Percentiles rank a stretch among this genome's conserved stretches.
Conservation (phyloP, 2,113 vertebrate species). For the Oreochromis tanganicae region DNA sequence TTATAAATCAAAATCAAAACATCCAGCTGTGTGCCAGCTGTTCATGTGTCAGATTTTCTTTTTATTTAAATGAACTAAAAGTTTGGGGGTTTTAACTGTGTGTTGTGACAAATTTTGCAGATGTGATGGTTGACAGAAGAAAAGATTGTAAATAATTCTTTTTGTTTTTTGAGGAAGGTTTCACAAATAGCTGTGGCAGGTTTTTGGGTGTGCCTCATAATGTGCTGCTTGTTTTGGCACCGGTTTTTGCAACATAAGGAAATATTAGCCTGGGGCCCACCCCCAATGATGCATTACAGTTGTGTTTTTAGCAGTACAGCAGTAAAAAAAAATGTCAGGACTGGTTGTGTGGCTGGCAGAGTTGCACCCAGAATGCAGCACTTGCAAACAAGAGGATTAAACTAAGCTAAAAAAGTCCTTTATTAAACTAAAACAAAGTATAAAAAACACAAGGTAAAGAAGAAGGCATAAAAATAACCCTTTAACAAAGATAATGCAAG, state of each 20-base stretch:
- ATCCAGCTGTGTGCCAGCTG: not conserved
- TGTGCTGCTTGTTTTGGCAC: not conserved
- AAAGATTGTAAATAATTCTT: not conserved
- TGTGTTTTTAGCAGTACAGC: not conserved
- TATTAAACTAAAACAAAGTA: not conserved
- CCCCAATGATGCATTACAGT: not conserved
- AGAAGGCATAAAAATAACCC: fast-evolving
- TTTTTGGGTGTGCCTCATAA: not conserved
- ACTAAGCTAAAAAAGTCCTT: not conserved
- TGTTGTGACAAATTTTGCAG: not conserved
- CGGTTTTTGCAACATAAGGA: not conserved
- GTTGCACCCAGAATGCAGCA: not conserved
- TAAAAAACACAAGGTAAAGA: not conserved
- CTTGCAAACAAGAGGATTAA: not conserved
- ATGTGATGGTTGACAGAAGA: not conserved
- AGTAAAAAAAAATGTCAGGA: not conserved
- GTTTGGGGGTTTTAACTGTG: not conserved
- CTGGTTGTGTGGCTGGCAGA: not conserved
- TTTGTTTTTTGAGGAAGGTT: not conserved
- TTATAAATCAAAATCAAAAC: not conserved
- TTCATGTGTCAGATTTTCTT: not conserved
- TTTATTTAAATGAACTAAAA: not conserved
- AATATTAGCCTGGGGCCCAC: not conserved
- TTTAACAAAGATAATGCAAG: not conserved
- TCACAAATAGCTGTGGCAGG: not conserved